phyloP scores from a whole-genome alignment of 2,797 vertebrate species.

The Microtus californicus region DNA sequence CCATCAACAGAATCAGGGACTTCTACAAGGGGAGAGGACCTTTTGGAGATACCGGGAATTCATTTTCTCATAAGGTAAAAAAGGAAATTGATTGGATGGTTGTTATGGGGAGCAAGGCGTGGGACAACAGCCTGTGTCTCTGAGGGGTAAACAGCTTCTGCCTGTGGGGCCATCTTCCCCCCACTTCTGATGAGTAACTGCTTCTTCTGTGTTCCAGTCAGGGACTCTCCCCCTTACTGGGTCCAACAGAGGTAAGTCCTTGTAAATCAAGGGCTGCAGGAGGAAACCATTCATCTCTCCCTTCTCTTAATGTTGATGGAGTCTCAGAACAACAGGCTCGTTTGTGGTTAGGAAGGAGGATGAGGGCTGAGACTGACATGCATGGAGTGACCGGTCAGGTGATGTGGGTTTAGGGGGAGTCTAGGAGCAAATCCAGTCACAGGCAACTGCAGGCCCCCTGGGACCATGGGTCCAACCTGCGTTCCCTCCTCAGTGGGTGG shows the following conservation, averaged over 20 bases:
- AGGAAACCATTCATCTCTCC: background rate
- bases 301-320: background rate
- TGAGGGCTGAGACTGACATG: background rate
- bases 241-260: background rate
- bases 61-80: constrained; percentile 56
- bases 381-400: background rate
- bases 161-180: background rate
- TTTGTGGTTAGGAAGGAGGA: background rate
- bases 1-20: background rate
- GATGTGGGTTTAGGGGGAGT: background rate
- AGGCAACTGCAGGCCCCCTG: background rate
- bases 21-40: background rate
- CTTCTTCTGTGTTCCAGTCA: background rate
- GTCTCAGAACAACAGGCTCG: background rate
- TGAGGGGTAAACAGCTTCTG: background rate
- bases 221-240: constrained; percentile 9
- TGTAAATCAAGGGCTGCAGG: background rate
- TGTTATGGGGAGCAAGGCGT: background rate
- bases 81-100: background rate
- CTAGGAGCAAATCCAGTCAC: background rate
- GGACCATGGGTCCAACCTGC: background rate
- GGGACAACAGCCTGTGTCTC: background rate
- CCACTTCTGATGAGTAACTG: background rate
- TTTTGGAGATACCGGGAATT: constrained; percentile 21
- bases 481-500: background rate